phyloP scores from a whole-genome alignment of 2,113 vertebrate genomes.

The Ploceus nigricollis region DNA sequence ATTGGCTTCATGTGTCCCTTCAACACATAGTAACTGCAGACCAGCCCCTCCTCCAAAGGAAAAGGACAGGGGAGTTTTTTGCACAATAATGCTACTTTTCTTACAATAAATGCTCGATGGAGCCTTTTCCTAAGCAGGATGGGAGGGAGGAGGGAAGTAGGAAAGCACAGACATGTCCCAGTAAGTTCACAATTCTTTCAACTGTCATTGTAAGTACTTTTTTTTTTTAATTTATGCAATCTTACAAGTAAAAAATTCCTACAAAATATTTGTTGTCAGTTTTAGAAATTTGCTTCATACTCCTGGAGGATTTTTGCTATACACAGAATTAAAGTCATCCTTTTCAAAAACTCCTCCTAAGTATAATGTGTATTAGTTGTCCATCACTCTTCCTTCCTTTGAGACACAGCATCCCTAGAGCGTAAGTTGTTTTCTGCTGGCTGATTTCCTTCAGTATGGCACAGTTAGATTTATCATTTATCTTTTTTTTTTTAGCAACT shows the following conservation, averaged over 20 bases:
- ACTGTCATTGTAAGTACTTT: background rate
- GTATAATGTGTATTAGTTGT: background rate
- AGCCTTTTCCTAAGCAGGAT: background rate
- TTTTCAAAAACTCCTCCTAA: background rate
- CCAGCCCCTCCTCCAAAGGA: background rate
- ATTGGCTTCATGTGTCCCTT: fast-evolving
- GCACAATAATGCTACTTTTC: background rate
- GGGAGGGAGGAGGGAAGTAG: fast-evolving
- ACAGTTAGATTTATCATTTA: background rate
- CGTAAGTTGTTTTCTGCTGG: background rate
- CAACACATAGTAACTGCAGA: background rate
- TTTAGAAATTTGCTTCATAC: background rate
- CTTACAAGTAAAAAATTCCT: background rate
- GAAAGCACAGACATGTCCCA: background rate
- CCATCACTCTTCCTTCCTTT: background rate
- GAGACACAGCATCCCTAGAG: background rate
- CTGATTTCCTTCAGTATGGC: background rate
- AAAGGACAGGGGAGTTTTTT: background rate
- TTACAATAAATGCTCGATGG: background rate
- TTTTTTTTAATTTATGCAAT: background rate
- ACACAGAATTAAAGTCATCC: background rate
- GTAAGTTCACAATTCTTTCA: background rate
- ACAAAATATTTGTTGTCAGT: background rate
- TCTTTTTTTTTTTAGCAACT: background rate
- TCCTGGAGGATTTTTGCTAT: background rate